Evolutionary conservation across 2,797 vertebrate genomes (phyloP).

Genomic region (Melanogrammus aeglefinus): DNA sequence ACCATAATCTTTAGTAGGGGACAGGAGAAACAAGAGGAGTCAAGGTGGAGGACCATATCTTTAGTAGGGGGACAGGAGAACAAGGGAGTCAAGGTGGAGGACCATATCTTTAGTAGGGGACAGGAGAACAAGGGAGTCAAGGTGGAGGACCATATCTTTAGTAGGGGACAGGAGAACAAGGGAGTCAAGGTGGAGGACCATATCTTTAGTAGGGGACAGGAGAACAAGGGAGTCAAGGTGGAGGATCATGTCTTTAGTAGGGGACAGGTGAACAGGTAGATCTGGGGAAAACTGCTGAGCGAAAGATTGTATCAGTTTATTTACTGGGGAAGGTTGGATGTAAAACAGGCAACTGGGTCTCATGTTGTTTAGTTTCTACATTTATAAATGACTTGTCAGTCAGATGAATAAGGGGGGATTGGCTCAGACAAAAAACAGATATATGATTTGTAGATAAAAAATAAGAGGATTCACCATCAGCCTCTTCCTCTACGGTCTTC

Average conservation of each 20-base stretch:
- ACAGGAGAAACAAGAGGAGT: neutral
- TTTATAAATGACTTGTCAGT: neutral
- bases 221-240: slow-evolving; percentile 13
- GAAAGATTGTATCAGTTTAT: neutral
- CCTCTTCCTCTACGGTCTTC: slow-evolving; percentile 53
- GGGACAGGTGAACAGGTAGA: slow-evolving; percentile 8
- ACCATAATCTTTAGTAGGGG: slow-evolving; percentile 57
- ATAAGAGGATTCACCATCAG: slow-evolving; percentile 39
- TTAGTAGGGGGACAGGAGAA: slow-evolving; percentile 21
- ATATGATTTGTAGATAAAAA: neutral
- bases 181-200: slow-evolving; percentile 38
- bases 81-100: too few relatives aligned
- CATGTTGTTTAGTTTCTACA: neutral
- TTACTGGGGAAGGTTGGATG: neutral
- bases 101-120: too few relatives aligned
- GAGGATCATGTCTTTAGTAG: slow-evolving; percentile 59
- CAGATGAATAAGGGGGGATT: neutral
- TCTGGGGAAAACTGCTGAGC: neutral
- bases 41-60: slow-evolving; percentile 62
- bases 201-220: slow-evolving; percentile 53
- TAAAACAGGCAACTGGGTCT: neutral
- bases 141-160: slow-evolving; percentile 62
- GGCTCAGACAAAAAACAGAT: neutral
- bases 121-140: too few relatives aligned
- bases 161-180: slow-evolving; percentile 4